phyloP scores from a whole-genome alignment of 2,797 vertebrate species.

The Macroramphosus scolopax region DNA sequence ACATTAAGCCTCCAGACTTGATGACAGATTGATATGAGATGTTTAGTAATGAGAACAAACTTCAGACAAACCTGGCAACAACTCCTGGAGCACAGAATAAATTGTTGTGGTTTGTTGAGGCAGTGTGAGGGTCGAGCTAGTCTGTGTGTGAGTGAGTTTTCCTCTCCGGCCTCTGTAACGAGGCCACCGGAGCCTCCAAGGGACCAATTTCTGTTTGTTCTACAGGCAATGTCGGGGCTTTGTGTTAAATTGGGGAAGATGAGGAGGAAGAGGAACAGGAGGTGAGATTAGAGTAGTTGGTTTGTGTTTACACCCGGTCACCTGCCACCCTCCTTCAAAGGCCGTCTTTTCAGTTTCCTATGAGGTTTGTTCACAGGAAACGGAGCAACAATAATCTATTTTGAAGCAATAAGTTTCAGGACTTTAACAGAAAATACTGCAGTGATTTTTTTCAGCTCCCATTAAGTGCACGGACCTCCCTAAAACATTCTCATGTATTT shows the following conservation, averaged over 20 bases:
- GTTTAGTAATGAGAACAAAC: no score
- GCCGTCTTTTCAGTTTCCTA: no score
- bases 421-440: slow-evolving; percentile 8
- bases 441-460: slow-evolving; percentile 4
- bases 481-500: no score
- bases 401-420: slow-evolving; percentile 8
- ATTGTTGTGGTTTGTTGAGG: no score
- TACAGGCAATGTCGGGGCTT: slow-evolving; percentile 31
- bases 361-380: slow-evolving; percentile 21
- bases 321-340: no score
- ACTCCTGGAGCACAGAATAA: no score
- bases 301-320: slow-evolving; percentile 25
- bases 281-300: slow-evolving; percentile 53
- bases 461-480: no score
- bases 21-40: no score
- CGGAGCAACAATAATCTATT: neutral
- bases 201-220: slow-evolving; percentile 65
- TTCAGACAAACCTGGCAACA: no score
- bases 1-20: no score
- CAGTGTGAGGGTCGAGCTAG: no score
- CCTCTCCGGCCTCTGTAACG: slow-evolving; percentile 29
- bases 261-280: slow-evolving; percentile 18
- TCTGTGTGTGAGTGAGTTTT: slow-evolving; percentile 20
- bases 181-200: slow-evolving; percentile 46
- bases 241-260: slow-evolving; percentile 39